A percentile compares a stretch with the other conserved stretches of the same genome.
These are phyloP conservation scores for Drosophila pseudoobscura DNA, from an alignment of 1,140 invertebrate genomes.

Conservation along the genomic window DNA sequence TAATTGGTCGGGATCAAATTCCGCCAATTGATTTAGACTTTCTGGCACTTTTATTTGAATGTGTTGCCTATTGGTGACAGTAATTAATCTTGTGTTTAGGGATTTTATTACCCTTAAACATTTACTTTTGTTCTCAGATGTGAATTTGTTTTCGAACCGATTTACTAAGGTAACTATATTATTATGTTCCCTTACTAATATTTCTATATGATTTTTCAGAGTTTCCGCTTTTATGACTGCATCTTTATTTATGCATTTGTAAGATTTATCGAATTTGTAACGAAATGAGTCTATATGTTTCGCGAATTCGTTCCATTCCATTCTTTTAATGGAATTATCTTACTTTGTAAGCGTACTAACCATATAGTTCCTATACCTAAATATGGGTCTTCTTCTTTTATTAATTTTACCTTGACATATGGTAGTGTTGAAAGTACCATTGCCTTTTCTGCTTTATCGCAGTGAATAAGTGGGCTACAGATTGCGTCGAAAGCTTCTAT, in stretches of 20 bases:
- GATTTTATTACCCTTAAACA: slow-evolving; percentile 14
- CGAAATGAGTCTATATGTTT: too few relatives aligned
- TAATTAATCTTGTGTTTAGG: slow-evolving; percentile 11
- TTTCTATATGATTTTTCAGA: not conserved
- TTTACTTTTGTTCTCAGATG: slow-evolving; percentile 4
- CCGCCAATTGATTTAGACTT: not conserved
- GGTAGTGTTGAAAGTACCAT: too few relatives aligned
- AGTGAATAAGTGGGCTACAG: too few relatives aligned
- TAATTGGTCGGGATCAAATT: not conserved
- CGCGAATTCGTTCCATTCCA: too few relatives aligned
- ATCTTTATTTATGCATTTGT: slow-evolving; percentile 9
- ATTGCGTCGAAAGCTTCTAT: too few relatives aligned
- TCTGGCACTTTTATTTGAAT: too few relatives aligned
- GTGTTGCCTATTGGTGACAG: not conserved
- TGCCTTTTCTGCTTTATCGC: too few relatives aligned
- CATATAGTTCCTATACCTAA: too few relatives aligned
- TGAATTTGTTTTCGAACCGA: slow-evolving; percentile 6
- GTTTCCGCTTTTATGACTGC: not conserved
- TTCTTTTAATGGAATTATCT: too few relatives aligned
- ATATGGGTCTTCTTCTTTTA: too few relatives aligned
- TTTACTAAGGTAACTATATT: slow-evolving; percentile 14
- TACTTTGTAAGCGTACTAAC: too few relatives aligned
- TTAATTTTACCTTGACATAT: too few relatives aligned
- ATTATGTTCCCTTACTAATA: slow-evolving; percentile 18
- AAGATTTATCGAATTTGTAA: not conserved